A percentile compares a stretch with the other conserved stretches of the same genome.
Conservation (phyloP, 2,888 invertebrate species). For the Tipula confusa region DNA sequence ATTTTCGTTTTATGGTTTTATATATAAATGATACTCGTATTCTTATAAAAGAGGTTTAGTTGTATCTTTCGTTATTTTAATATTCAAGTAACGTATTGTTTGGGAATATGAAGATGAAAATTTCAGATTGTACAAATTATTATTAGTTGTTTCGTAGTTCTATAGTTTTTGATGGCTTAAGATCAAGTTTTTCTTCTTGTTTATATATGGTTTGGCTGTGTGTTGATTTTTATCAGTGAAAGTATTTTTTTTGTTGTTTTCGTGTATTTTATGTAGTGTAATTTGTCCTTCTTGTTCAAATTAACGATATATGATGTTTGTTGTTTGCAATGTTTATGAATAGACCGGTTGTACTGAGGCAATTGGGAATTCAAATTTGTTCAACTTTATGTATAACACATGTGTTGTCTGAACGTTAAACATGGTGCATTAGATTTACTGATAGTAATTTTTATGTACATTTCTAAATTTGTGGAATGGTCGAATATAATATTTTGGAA, state of each 20-base stretch:
- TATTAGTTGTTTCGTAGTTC: neutral
- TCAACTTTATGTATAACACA: too few relatives aligned
- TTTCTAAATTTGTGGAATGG: too few relatives aligned
- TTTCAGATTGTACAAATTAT: conserved; percentile 16
- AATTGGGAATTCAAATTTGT: too few relatives aligned
- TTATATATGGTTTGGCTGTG: neutral
- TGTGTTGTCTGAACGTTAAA: too few relatives aligned
- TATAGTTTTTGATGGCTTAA: neutral
- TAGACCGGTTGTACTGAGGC: too few relatives aligned
- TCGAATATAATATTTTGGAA: too few relatives aligned
- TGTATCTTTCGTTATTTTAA: neutral
- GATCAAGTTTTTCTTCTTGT: conserved; percentile 20
- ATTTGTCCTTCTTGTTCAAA: neutral
- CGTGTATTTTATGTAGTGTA: neutral
- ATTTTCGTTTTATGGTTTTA: neutral
- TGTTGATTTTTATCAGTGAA: neutral
- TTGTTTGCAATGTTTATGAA: too few relatives aligned
- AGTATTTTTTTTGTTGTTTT: neutral
- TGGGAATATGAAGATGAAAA: neutral
- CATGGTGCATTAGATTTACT: too few relatives aligned
- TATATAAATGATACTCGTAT: too few relatives aligned
- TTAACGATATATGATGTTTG: neutral
- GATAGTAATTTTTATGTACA: too few relatives aligned
- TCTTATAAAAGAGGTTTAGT: conserved; percentile 16
- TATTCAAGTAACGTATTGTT: conserved; percentile 20